Percentiles rank a stretch among this genome's conserved stretches.
These are phyloP conservation scores for Trichonephila inaurata DNA, from an alignment of 1,140 invertebrate species.

Conservation along the genomic window DNA sequence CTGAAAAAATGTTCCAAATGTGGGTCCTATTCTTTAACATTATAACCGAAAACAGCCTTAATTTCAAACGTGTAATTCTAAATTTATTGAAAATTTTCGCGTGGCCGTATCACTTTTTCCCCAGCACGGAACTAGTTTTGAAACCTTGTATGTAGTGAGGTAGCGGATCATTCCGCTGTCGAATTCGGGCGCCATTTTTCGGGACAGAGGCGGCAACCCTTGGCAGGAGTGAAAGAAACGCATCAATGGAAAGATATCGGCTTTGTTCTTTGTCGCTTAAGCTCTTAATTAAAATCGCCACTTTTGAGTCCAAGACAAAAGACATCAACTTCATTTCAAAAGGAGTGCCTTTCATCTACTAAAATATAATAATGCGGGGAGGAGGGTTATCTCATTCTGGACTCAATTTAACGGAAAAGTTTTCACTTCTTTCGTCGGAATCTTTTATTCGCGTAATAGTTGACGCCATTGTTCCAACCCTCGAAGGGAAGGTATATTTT, in stretches of 20 bases:
- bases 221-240: slow-evolving; percentile 15
- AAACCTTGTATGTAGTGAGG: no score
- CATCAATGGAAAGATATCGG: slow-evolving; percentile 46
- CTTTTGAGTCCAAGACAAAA: slow-evolving; percentile 48
- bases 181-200: neutral
- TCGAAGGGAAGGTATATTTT: slow-evolving; percentile 18
- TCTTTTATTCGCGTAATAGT: slow-evolving; percentile 46
- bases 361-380: slow-evolving; percentile 49
- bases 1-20: no score
- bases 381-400: slow-evolving; percentile 33
- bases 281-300: slow-evolving; percentile 61
- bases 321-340: slow-evolving; percentile 53
- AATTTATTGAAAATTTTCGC: no score
- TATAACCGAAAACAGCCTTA: no score
- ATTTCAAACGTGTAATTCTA: no score
- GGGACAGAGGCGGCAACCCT: neutral
- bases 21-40: no score
- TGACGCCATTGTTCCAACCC: slow-evolving; percentile 39
- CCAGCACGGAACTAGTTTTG: no score
- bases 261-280: slow-evolving; percentile 57
- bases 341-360: slow-evolving; percentile 41
- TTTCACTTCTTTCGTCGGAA: slow-evolving; percentile 5
- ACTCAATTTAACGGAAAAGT: slow-evolving; percentile 52
- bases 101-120: no score
- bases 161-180: neutral